These are phyloP conservation scores for Spodoptera frugiperda DNA, from an alignment of 1,140 invertebrate species.

Conservation along the genomic window DNA sequence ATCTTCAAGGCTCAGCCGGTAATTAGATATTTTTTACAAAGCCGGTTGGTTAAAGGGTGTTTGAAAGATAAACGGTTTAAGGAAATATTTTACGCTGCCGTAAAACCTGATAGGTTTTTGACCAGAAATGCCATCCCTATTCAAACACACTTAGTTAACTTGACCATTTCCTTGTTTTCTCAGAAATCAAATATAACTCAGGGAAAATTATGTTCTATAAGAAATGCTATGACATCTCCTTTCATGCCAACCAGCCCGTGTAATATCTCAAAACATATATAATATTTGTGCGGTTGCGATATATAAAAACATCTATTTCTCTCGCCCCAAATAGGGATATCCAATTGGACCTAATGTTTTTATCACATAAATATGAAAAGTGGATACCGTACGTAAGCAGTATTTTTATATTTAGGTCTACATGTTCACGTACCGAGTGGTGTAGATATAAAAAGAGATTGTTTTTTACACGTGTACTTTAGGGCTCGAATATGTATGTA, in stretches of 20 bases:
- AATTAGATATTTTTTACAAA: conserved; percentile 37
- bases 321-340: conserved; percentile 38
- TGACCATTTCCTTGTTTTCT: conserved; percentile 3
- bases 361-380: conserved; percentile 50
- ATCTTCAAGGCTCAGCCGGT: conserved; percentile 19
- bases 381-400: conserved; percentile 44
- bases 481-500: conserved; percentile 13
- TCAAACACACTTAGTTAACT: not conserved
- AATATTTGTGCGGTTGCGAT: conserved; percentile 15
- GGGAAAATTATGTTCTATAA: conserved; percentile 18
- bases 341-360: conserved; percentile 49
- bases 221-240: conserved; percentile 34
- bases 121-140: conserved; percentile 4
- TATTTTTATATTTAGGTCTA: conserved; percentile 46
- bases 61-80: conserved; percentile 31
- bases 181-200: not conserved
- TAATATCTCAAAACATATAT: conserved; percentile 45
- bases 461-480: conserved; percentile 38
- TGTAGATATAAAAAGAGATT: conserved; percentile 42
- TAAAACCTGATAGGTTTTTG: conserved; percentile 9
- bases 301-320: conserved; percentile 46
- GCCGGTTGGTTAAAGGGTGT: conserved; percentile 8
- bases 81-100: conserved; percentile 5
- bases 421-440: conserved; percentile 35
- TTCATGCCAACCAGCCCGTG: conserved; percentile 18